Evolutionary conservation across 2,888 invertebrate genomes (phyloP), one percentile per base, ranked within the genome.

Genomic region (Dynastes tityus): DNA sequence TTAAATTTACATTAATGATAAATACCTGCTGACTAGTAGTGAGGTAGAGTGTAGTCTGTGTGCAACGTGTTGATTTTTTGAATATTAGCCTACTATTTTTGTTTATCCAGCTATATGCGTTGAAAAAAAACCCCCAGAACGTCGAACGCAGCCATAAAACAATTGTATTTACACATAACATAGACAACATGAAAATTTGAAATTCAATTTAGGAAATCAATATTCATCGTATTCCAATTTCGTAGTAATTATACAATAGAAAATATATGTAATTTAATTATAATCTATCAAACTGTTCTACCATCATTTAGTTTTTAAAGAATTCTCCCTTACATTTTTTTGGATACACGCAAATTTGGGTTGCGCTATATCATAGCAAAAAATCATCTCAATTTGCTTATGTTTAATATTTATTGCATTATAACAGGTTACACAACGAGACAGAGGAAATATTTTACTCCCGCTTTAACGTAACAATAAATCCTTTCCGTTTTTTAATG

Each of bases 1-100:
- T 65, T 65, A 45, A 65, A 65, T 65, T 65, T 65, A 65, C 65
- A 32, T 65, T 40, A 65, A 65, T 65, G 40, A 65, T 65, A 65
- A 40, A 13, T n/a, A 53, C 16, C n/a, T 53, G 2, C n/a, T 6
- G 53, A 16, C n/a, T 53, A 53, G 16, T 53, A 53, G 16, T 5
- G n/a, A 3, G 32, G 32, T 32, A 5, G 32, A 5, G 0, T 32
- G 32, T 32, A 53, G 5, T 16, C 16, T 53, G 53, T n/a, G 53
- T 65, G n/a, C 16, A 16, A 16, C 65, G 37, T 65, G 65, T 65
- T 65, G 37, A 40, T 65, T 65, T 65, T 65, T 40, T 13, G 65
- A 65, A 65, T 65, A 65, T 65, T 65, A 65, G 37, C 65, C 53
- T 4, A 53, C 6, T 16, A 16, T n/a, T 53, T 53, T 53, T 53